Percentiles rank a stretch among this genome's conserved stretches.
Conservation (phyloP, 2,113 vertebrate genomes). For the Fulica atra region DNA sequence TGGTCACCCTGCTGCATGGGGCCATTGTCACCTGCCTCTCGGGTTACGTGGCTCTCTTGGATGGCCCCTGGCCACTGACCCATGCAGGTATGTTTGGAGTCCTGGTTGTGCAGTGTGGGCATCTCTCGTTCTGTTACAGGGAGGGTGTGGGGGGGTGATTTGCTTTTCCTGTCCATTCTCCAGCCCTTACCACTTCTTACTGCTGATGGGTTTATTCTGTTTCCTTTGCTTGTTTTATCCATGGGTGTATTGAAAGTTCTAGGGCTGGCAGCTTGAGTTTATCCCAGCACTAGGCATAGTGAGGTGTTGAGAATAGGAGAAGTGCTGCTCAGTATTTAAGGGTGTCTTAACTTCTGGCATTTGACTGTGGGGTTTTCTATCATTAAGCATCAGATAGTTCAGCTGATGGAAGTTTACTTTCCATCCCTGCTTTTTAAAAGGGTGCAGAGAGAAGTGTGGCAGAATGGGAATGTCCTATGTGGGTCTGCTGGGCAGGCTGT, state of each 20-base stretch:
- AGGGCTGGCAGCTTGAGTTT: neutral
- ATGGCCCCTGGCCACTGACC: slow-evolving; percentile 89
- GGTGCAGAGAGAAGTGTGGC: neutral
- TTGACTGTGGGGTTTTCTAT: neutral
- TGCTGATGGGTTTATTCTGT: rapidly evolving
- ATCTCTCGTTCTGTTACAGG: neutral
- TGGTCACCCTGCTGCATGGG: slow-evolving; percentile 87
- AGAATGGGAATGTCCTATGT: neutral
- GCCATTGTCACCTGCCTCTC: slow-evolving; percentile 80
- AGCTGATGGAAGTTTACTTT: neutral
- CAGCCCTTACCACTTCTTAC: neutral
- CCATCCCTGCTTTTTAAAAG: neutral
- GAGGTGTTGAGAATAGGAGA: neutral
- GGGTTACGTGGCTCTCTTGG: slow-evolving; percentile 80
- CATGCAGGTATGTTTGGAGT: slow-evolving; percentile 79
- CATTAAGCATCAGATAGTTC: neutral
- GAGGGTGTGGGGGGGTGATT: neutral
- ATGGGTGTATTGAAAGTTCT: neutral
- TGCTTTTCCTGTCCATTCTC: neutral
- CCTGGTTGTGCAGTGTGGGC: neutral
- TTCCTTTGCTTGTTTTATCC: no score
- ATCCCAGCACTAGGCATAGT: neutral
- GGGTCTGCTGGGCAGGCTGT: neutral
- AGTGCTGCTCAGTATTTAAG: neutral
- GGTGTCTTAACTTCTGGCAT: neutral